A percentile compares a stretch with the other conserved stretches of the same genome.
Evolutionary conservation across 2,113 vertebrate species (phyloP).

Genomic region (Crotophaga sulcirostris): DNA sequence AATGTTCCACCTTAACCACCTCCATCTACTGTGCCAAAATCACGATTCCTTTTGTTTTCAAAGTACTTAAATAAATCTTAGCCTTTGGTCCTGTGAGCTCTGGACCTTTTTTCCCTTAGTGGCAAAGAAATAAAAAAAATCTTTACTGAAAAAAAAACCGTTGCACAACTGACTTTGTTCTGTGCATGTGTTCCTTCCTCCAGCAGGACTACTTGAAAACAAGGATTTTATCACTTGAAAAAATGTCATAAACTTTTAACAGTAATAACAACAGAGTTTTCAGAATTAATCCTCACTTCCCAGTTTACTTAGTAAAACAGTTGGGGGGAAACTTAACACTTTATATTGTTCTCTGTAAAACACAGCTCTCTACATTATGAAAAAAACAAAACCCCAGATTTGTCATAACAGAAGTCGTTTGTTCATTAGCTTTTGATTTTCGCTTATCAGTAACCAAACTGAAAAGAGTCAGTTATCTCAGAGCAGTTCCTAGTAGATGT

Average conservation of each 20-base stretch:
- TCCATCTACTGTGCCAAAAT: background rate
- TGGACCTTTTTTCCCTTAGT: background rate
- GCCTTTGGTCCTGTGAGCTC: background rate
- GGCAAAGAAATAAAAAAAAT: background rate
- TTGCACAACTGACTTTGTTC: background rate
- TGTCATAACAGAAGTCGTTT: background rate
- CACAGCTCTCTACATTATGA: background rate
- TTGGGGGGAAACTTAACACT: background rate
- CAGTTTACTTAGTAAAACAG: background rate
- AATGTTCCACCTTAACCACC: background rate
- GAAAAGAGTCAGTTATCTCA: background rate
- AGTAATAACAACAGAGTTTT: background rate
- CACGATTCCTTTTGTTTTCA: background rate
- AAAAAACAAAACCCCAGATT: background rate
- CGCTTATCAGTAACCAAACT: constrained; percentile 14
- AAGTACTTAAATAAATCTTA: background rate
- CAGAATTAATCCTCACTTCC: background rate
- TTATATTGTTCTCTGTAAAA: background rate
- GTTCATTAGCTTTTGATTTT: background rate
- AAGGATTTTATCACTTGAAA: background rate
- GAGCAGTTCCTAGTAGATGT: background rate
- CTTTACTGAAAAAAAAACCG: background rate
- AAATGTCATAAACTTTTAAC: background rate
- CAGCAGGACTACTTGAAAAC: background rate
- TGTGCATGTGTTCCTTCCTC: background rate